Percentiles rank a stretch among this genome's conserved stretches.
Conservation (phyloP, 2,797 vertebrate genomes). For the Pyrrhura leucotis region DNA sequence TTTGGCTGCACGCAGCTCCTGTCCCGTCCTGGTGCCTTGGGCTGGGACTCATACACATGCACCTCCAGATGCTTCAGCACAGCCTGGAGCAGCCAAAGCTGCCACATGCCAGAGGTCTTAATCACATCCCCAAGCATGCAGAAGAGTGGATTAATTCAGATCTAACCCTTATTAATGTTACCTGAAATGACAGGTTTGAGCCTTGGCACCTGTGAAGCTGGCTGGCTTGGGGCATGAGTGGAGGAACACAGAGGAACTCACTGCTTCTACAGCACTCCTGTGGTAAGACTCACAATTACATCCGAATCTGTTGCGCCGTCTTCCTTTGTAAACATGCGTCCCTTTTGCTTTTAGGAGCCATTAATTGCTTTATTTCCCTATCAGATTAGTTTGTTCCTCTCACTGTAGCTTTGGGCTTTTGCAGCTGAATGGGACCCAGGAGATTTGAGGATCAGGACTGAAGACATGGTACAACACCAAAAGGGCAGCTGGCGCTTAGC, state of each 20-base stretch:
- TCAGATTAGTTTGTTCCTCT: constrained; percentile 21
- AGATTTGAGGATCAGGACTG: background rate
- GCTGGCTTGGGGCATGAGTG: background rate
- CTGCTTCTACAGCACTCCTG: background rate
- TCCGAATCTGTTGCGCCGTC: background rate
- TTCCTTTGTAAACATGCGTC: background rate
- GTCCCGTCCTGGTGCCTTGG: background rate
- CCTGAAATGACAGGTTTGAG: background rate
- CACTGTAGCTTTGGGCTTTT: background rate
- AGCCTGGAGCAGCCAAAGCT: background rate
- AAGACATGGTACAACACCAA: background rate
- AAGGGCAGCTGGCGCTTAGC: constrained; percentile 1
- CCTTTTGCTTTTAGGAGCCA: constrained; percentile 10
- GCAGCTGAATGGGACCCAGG: background rate
- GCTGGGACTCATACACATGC: background rate
- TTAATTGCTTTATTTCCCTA: constrained; percentile 15
- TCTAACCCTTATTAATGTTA: background rate
- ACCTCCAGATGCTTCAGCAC: background rate
- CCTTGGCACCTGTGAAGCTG: background rate
- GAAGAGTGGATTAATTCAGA: background rate
- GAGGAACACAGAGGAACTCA: rapidly evolving
- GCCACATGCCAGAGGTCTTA: background rate
- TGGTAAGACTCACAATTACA: background rate
- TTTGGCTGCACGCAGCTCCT: background rate
- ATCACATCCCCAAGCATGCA: background rate